These are phyloP conservation scores for Proteles cristata DNA, from an alignment of 2,113 vertebrate species.

Conservation along the genomic window DNA sequence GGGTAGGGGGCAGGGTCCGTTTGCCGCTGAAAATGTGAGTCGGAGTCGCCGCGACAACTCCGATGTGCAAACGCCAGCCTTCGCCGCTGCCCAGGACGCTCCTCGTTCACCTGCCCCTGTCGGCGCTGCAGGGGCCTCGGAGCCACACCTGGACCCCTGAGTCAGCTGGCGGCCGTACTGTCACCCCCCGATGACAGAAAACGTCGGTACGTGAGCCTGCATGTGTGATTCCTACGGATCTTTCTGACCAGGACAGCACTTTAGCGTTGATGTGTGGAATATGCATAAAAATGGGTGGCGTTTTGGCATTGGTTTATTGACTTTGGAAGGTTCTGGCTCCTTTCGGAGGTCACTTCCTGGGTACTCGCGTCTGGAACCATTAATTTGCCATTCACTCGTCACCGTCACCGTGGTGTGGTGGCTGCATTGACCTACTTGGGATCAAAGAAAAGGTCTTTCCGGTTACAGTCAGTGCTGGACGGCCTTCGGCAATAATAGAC, in stretches of 20 bases:
- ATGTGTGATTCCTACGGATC: neutral
- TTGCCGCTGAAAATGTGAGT: neutral
- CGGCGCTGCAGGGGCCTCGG: neutral
- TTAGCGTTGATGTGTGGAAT: neutral
- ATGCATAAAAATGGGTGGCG: neutral
- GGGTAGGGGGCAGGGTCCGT: neutral
- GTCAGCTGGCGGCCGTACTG: rapidly evolving
- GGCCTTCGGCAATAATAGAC: neutral
- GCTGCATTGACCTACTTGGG: neutral
- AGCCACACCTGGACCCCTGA: neutral
- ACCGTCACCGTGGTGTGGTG: neutral
- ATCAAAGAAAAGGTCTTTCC: neutral
- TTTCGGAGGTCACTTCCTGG: slow-evolving; percentile 21
- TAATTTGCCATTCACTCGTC: slow-evolving; percentile 28
- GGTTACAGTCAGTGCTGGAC: neutral
- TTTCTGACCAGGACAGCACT: neutral
- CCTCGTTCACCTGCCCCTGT: rapidly evolving
- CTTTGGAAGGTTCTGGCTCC: neutral
- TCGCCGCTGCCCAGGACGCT: neutral
- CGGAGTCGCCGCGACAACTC: neutral
- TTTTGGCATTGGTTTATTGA: neutral
- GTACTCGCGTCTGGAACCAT: neutral
- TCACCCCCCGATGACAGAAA: neutral
- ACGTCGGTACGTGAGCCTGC: neutral
- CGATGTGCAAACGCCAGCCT: neutral